Conservation (phyloP, 2,888 invertebrate species). For the Brachyptera risi region DNA sequence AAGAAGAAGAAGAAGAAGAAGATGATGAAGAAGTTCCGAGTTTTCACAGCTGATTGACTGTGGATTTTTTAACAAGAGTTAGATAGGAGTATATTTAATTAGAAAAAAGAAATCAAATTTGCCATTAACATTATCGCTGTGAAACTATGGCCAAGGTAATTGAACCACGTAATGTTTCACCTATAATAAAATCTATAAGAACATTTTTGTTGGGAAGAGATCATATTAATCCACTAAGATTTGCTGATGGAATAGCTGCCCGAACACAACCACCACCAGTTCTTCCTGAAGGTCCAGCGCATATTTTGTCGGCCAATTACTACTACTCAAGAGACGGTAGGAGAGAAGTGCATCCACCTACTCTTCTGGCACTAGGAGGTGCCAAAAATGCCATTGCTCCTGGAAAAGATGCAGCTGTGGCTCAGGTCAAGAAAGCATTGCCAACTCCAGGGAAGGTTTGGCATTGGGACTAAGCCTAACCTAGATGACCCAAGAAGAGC, state of each 20-base stretch:
- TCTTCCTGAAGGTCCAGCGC: constrained; percentile 77
- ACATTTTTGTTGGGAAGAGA: constrained; percentile 64
- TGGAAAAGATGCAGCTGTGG: constrained; percentile 12
- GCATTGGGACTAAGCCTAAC: constrained; percentile 53
- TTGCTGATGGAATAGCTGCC: constrained; percentile 59
- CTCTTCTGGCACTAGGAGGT: constrained; percentile 33
- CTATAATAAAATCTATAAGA: constrained; percentile 56
- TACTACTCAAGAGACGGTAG: constrained; percentile 81
- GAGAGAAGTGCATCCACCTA: constrained; percentile 68
- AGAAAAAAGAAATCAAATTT: too few relatives aligned
- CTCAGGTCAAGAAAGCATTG: constrained; percentile 38
- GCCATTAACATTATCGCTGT: too few relatives aligned
- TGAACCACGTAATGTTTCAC: constrained; percentile 60
- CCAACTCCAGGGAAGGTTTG: constrained; percentile 57
- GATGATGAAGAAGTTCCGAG: too few relatives aligned
- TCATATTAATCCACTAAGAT: constrained; percentile 60
- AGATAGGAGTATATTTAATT: too few relatives aligned
- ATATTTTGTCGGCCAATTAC: constrained; percentile 75
- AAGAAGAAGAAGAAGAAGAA: too few relatives aligned
- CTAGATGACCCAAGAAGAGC: too few relatives aligned
- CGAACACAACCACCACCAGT: constrained; percentile 79
- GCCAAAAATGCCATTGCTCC: neutral
- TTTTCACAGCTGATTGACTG: too few relatives aligned
- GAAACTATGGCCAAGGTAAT: constrained; percentile 38
- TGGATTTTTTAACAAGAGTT: too few relatives aligned